These are phyloP conservation scores for Malthinus flaveolus DNA, from an alignment of 2,888 invertebrate genomes.

Conservation along the genomic window DNA sequence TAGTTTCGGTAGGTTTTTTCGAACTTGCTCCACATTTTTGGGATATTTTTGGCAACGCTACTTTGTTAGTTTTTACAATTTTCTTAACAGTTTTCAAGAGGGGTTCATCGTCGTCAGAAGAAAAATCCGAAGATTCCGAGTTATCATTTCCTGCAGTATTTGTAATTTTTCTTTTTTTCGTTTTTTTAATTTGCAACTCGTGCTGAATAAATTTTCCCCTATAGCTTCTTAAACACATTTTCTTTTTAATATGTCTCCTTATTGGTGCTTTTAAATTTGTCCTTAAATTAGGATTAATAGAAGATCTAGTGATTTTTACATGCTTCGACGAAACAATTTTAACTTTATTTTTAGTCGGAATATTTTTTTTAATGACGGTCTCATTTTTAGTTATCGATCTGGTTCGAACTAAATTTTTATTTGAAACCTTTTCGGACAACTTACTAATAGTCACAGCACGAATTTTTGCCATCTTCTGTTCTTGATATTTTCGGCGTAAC, in stretches of 20 bases:
- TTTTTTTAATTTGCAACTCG: conserved; percentile 44
- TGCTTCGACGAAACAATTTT: conserved; percentile 51
- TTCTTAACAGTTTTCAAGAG: conserved; percentile 38
- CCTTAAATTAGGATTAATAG: conserved; percentile 32
- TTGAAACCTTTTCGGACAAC: conserved; percentile 51
- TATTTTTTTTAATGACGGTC: conserved; percentile 45
- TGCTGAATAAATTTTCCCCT: conserved; percentile 52
- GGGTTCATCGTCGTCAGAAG: conserved; percentile 61
- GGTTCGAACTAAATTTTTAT: conserved; percentile 56
- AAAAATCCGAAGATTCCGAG: conserved; percentile 50
- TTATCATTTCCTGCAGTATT: conserved; percentile 28
- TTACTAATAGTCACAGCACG: conserved; percentile 55
- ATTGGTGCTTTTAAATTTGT: conserved; percentile 43
- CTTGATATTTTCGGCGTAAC: conserved; percentile 63
- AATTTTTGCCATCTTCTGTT: conserved; percentile 63
- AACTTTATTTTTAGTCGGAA: conserved; percentile 45
- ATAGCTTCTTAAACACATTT: conserved; percentile 55
- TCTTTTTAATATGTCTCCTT: conserved; percentile 31
- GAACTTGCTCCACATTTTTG: conserved; percentile 32
- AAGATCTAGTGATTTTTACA: conserved; percentile 45
- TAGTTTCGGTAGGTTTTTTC: conserved; percentile 33
- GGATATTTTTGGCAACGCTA: conserved; percentile 20
- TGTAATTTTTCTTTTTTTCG: conserved; percentile 25
- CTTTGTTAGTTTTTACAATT: conserved; percentile 23
- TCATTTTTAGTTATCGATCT: conserved; percentile 56